Evolutionary conservation across 2,113 vertebrate genomes (phyloP).

Genomic region (Hippocampus mohnikei): DNA sequence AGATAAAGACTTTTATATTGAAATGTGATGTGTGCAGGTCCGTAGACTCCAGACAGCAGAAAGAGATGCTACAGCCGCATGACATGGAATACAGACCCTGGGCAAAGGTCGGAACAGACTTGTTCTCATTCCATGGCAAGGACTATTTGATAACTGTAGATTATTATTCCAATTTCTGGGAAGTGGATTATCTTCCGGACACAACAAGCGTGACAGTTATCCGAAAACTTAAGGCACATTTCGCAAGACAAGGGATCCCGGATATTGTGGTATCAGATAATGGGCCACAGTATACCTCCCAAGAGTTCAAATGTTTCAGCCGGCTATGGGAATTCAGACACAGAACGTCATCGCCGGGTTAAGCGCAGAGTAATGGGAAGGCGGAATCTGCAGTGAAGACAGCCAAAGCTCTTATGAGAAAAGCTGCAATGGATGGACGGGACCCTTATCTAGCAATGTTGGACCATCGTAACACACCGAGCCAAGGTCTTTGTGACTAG

Average conservation of each 20-base stretch:
- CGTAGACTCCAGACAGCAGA: not conserved
- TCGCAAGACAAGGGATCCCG: not conserved
- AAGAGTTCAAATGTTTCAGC: not conserved
- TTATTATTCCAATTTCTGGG: constrained; percentile 5
- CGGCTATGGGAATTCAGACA: not conserved
- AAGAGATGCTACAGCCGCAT: not conserved
- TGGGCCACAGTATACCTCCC: not conserved
- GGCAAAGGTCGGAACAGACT: constrained; percentile 10
- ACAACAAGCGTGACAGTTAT: not conserved
- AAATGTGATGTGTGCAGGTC: not conserved
- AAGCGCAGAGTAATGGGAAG: constrained; percentile 4
- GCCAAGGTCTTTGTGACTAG: not conserved
- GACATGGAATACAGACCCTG: not conserved
- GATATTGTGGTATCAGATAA: not conserved
- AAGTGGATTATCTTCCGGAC: not conserved
- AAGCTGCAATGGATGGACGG: not conserved
- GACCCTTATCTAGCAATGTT: not conserved
- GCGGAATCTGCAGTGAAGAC: constrained; percentile 6
- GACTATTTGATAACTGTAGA: not conserved
- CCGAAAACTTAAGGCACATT: constrained; percentile 9
- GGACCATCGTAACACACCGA: not conserved
- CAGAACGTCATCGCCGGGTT: not conserved
- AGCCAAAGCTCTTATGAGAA: not conserved
- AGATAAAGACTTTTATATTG: not conserved
- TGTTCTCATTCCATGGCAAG: not conserved